Conservation (phyloP, 2,113 vertebrate genomes). For the Cynoglossus semilaevis region DNA sequence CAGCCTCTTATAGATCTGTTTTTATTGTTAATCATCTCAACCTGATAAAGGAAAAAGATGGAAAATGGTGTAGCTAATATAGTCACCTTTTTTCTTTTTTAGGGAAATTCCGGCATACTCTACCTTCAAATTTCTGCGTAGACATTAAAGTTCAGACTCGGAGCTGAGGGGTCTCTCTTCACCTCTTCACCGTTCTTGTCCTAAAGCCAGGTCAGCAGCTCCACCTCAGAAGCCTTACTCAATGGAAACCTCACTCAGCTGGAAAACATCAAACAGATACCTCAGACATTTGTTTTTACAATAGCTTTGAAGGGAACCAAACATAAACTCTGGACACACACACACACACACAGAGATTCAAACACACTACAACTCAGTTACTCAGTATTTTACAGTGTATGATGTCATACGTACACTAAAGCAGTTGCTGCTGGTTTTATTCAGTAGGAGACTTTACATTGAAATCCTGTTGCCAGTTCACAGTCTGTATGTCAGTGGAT, state of each 20-base stretch:
- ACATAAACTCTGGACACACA: conserved; percentile 48
- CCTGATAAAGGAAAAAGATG: too few relatives aligned
- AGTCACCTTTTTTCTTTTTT: too few relatives aligned
- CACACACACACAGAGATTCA: conserved; percentile 39
- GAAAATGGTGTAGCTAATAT: too few relatives aligned
- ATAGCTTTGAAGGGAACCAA: conserved; percentile 66
- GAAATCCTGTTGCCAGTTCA: conserved; percentile 43
- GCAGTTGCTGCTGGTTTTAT: conserved; percentile 28
- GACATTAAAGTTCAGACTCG: conserved; percentile 1
- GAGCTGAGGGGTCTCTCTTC: conserved; percentile 9
- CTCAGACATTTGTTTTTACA: conserved; percentile 62
- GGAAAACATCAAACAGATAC: conserved; percentile 62
- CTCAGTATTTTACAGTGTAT: conserved; percentile 48
- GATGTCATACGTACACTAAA: conserved; percentile 7
- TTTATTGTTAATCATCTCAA: too few relatives aligned
- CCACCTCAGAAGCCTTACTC: conserved; percentile 75
- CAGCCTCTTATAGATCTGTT: too few relatives aligned
- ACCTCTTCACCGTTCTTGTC: conserved; percentile 1
- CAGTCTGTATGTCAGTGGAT: conserved; percentile 47
- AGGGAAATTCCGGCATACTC: too few relatives aligned
- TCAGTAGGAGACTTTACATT: conserved; percentile 31
- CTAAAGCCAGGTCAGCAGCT: conserved; percentile 64
- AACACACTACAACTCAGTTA: conserved; percentile 19
- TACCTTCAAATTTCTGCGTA: too few relatives aligned
- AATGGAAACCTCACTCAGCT: conserved; percentile 63